Percentiles rank a stretch among this genome's conserved stretches.
phyloP scores from a whole-genome alignment of 2,113 vertebrate species.

The Helogale parvula region DNA sequence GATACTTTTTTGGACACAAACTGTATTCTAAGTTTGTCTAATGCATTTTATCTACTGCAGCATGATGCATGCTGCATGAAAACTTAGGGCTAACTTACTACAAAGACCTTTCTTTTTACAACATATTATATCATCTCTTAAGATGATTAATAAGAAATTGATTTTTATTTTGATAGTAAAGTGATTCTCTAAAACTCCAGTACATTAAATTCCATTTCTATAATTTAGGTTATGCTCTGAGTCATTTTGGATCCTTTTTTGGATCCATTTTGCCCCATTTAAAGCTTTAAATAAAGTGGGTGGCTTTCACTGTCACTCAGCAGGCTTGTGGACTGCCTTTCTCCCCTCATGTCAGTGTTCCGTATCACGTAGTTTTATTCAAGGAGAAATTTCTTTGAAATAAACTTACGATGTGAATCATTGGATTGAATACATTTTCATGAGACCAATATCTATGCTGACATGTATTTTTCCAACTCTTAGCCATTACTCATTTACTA shows the following conservation, averaged over 20 bases:
- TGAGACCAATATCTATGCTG: background rate
- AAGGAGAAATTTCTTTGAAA: background rate
- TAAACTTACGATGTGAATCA: background rate
- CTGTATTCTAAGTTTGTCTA: background rate
- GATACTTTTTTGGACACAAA: background rate
- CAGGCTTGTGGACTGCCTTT: background rate
- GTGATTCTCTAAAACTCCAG: background rate
- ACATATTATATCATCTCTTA: background rate
- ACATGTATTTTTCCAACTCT: background rate
- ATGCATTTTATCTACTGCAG: background rate
- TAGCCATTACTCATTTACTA: background rate
- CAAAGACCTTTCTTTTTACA: background rate
- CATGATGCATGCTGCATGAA: background rate
- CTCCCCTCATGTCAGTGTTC: background rate
- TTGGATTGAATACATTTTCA: constrained; percentile 4
- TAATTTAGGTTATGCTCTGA: background rate
- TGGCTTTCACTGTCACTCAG: background rate
- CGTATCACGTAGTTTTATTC: background rate
- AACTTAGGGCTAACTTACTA: background rate
- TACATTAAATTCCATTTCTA: background rate
- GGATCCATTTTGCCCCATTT: no score
- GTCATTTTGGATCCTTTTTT: background rate
- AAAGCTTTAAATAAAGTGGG: background rate
- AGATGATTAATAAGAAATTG: constrained; percentile 8
- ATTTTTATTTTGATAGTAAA: background rate